Base-by-base conservation (phyloP, 2,888 invertebrate genomes). In the Branchellion lobata region DNA sequence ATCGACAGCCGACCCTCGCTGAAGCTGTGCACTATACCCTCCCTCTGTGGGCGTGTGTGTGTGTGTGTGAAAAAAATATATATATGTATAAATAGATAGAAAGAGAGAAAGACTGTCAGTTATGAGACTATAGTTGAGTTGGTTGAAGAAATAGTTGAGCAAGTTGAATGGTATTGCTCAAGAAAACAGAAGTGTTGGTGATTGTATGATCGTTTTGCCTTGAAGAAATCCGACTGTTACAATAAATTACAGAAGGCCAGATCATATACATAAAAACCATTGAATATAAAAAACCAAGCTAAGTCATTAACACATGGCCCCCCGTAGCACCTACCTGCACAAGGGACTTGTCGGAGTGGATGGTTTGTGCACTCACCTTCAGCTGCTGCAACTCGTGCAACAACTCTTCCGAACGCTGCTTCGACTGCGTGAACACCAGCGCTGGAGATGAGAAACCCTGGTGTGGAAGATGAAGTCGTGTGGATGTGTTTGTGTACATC, bases 1-100 rank as follows among this genome's bases (percentile, higher is more conserved):
- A 98, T 92, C 96, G 96, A 97, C 84, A 96, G 93, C 87, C 93
- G 92, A 0, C 97, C 96, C 86, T 93, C 91, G 69, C 96, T 92
- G 88, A 98, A 98, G 82, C 92, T 91, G 82, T 92, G 91, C 18
- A 98, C 94, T 24, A 94, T 93, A 86, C 94, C 93, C 86, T 97
- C 96, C 78, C 97, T 91, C 92, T 96, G 90, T 57, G 89, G 83
- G 31, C 27, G n/a, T 36, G 27, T 14, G 34, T 40, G 40, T 40
- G 40, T 40, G 40, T 40, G 40, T 40, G 40, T 40, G 40, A 8
- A 47, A 14, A 47, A 47, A 14, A 47, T 47, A 47, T 47, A 47
- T 47, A 14, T 14, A 47, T 14, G 47, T 14, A 47, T 47, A 47
- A 47, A 14, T 47, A 47, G 47, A 14, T 47, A 47, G 18, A 47